Percentiles rank a stretch among this genome's conserved stretches.
Conservation (phyloP, 2,888 invertebrate genomes). For the Carpatolechia fugitivella region DNA sequence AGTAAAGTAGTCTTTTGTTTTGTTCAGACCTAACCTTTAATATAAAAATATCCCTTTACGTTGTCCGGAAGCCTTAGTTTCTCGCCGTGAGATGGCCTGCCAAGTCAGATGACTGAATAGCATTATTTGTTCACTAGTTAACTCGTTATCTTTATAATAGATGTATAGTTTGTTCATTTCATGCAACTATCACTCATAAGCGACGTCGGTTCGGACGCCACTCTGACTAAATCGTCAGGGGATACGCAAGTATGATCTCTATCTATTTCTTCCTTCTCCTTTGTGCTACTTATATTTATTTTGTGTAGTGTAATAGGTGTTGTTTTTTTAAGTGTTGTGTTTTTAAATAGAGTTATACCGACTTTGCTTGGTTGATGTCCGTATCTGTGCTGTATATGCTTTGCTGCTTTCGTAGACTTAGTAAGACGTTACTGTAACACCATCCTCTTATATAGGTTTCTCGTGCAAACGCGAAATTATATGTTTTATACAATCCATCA, state of each 20-base stretch:
- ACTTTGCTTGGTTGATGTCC: background rate
- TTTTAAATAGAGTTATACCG: constrained; percentile 19
- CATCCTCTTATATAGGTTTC: no score
- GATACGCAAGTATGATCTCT: constrained; percentile 71
- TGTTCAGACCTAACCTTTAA: constrained; percentile 1
- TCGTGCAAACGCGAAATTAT: no score
- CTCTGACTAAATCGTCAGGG: constrained; percentile 71
- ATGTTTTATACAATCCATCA: no score
- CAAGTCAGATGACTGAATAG: constrained; percentile 19
- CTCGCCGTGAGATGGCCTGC: constrained; percentile 13
- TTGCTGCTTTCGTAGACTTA: no score
- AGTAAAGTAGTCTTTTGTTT: constrained; percentile 7
- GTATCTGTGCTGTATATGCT: background rate
- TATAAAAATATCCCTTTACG: constrained; percentile 3
- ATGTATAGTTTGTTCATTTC: constrained; percentile 79
- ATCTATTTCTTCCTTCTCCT: constrained; percentile 43
- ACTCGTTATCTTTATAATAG: constrained; percentile 56
- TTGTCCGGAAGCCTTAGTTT: constrained; percentile 4
- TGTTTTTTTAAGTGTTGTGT: constrained; percentile 38
- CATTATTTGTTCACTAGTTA: constrained; percentile 20
- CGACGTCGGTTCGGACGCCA: constrained; percentile 73
- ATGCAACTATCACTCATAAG: constrained; percentile 78
- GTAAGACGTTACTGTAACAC: no score
- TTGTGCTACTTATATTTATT: constrained; percentile 19
- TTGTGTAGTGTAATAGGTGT: constrained; percentile 25